A percentile compares a stretch with the other conserved stretches of the same genome.
Evolutionary conservation across 2,113 vertebrate genomes (phyloP).

Genomic region (Otus sunia): DNA sequence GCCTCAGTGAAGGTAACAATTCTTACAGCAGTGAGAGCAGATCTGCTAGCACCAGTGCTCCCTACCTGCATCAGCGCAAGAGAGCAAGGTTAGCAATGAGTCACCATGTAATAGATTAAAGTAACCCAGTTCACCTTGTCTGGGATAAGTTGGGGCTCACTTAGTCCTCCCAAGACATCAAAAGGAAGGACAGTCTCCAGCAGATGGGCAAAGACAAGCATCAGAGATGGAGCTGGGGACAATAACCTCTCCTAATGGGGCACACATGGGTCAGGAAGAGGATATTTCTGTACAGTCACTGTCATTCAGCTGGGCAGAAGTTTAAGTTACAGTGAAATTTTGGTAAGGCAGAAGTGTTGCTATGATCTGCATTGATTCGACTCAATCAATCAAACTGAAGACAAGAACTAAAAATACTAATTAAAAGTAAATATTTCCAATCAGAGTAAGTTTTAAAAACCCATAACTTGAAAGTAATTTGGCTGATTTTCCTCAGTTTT

Average conservation of each 20-base stretch:
- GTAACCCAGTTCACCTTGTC: not conserved
- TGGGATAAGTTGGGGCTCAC: not conserved
- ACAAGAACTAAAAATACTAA: not conserved
- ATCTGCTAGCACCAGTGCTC: not conserved
- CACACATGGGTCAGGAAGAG: not conserved
- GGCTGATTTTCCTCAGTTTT: constrained; percentile 35
- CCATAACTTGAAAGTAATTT: not conserved
- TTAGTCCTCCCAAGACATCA: not conserved
- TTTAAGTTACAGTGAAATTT: not conserved
- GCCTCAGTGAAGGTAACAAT: not conserved
- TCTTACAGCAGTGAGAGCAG: not conserved
- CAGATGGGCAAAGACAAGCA: not conserved
- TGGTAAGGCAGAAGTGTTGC: not conserved
- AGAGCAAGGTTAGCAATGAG: not conserved
- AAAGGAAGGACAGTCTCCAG: not conserved
- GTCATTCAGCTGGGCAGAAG: not conserved
- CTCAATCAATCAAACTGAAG: not conserved
- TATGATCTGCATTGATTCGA: not conserved
- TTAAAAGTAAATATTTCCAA: constrained; percentile 4
- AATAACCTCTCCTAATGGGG: not conserved
- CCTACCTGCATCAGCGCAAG: not conserved
- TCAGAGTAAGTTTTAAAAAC: constrained; percentile 1
- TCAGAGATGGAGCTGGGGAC: not conserved
- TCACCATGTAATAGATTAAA: not conserved
- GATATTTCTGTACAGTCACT: not conserved